These are phyloP conservation scores for Drosophila seclusa DNA, from an alignment of 2,888 invertebrate genomes.

Conservation along the genomic window DNA sequence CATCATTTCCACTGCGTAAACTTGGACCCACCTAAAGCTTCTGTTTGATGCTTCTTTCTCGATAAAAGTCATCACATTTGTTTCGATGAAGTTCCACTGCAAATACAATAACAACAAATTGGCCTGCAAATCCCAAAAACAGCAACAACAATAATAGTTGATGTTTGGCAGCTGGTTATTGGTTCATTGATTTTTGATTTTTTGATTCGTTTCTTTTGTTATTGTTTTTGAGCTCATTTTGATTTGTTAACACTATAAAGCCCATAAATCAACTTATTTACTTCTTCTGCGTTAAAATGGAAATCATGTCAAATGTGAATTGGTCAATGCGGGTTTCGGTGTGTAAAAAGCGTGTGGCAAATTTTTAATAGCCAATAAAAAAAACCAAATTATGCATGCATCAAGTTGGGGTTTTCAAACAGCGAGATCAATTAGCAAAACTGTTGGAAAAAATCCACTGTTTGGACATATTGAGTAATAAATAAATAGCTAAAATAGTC, in stretches of 20 bases:
- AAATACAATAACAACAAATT: neutral
- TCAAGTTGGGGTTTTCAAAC: constrained; percentile 55
- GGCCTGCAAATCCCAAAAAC: neutral
- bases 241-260: constrained; percentile 34
- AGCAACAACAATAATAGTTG: constrained; percentile 4
- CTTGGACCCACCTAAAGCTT: neutral
- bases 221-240: constrained; percentile 35
- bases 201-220: constrained; percentile 16
- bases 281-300: constrained; percentile 5
- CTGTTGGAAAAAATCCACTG: neutral
- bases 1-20: neutral
- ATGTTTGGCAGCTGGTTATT: constrained; percentile 16
- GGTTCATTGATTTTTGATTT: neutral
- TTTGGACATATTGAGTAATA: neutral
- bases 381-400: constrained; percentile 23
- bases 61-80: neutral
- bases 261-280: constrained; percentile 8
- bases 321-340: constrained; percentile 38
- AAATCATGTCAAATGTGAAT: constrained; percentile 37
- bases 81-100: neutral
- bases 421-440: constrained; percentile 51
- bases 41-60: neutral
- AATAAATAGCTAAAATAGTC: too few species aligned
- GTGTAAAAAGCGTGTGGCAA: constrained; percentile 50
- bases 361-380: constrained; percentile 33